Percentiles rank a stretch among this genome's conserved stretches.
Evolutionary conservation across 2,797 vertebrate genomes (phyloP).

Genomic region (Kryptopterus vitreolus): DNA sequence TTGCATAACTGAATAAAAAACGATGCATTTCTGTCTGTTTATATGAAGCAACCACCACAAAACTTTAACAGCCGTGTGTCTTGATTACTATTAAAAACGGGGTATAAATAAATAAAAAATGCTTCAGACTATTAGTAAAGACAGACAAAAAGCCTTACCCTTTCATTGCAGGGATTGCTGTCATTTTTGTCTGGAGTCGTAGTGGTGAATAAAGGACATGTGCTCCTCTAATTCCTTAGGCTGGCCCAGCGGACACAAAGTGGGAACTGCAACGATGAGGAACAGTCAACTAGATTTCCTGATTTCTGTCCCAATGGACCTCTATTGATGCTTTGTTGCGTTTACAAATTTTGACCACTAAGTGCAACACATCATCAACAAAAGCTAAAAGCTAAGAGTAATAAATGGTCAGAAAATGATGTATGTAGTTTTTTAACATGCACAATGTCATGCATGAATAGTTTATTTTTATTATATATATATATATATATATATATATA

Average conservation of each 20-base stretch:
- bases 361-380: neutral
- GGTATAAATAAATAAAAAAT: no score
- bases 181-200: conserved; percentile 42
- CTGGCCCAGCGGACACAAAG: conserved; percentile 30
- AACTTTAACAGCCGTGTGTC: neutral
- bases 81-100: neutral
- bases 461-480: neutral
- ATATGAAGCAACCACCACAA: neutral
- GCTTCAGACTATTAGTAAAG: neutral
- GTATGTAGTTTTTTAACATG: neutral
- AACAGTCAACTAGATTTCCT: neutral
- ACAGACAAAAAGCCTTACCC: conserved; percentile 41
- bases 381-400: neutral
- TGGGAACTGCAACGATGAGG: conserved; percentile 43
- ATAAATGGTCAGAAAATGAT: neutral
- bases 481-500: no score
- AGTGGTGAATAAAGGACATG: conserved; percentile 47
- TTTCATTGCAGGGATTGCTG: conserved; percentile 37
- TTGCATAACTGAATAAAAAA: no score
- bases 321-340: no score
- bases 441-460: neutral
- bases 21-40: neutral
- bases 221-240: conserved; percentile 38
- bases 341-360: neutral
- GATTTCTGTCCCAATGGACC: neutral